Evolutionary conservation across 2,888 invertebrate species (phyloP), one percentile per base, ranked within the genome.

Genomic region (Empis livida): DNA sequence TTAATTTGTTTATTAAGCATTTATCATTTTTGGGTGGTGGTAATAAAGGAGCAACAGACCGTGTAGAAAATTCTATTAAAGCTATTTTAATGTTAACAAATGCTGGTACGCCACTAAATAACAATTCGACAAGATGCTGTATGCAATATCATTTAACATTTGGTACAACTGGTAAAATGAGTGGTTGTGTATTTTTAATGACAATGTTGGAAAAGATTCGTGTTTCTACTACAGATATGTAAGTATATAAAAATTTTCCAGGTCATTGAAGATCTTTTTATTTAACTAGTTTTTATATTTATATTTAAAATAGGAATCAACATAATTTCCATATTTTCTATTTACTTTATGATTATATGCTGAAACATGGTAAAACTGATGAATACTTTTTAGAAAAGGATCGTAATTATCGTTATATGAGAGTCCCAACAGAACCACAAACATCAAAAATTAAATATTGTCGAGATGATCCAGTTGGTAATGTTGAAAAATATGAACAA

Each of bases 251-350:
- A n/a, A 10, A 14, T 4, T 35, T 35, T 13, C 35, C 10, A 16
- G 3, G 15, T 38, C 10, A 38, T 38, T 38, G 3, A 20, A 5
- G 5, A 5, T 20, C 13, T 46, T 27, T 5, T 5, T 20, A 20
- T 20, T 5, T 20, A 5, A 20, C 3, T 20, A 5, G 3, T 20
- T 20, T 20, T 35, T 37, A 40, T 49, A 44, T 49, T 46, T 46
- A 20, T 35, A 30, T 49, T 48, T 48, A 30, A 72, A 74, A 37
- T 65, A 89, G 90, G 73, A 76, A 76, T 51, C 90, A 93, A 65
- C 82, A 88, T 44, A 94, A 91, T 61, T 94, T 91, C 62, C 84
- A 93, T 65, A 78, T 91, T 17, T 79, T 94, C 53, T 93, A 94
- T 70, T 92, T 89, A 63, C 80, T 92, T 55, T 90, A 90, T 65